Percentiles rank a stretch among this genome's conserved stretches.
Evolutionary conservation across 37 sponge, comb jelly and placozoan genomes (phyloP).

Genomic region (Crambe crambe): DNA sequence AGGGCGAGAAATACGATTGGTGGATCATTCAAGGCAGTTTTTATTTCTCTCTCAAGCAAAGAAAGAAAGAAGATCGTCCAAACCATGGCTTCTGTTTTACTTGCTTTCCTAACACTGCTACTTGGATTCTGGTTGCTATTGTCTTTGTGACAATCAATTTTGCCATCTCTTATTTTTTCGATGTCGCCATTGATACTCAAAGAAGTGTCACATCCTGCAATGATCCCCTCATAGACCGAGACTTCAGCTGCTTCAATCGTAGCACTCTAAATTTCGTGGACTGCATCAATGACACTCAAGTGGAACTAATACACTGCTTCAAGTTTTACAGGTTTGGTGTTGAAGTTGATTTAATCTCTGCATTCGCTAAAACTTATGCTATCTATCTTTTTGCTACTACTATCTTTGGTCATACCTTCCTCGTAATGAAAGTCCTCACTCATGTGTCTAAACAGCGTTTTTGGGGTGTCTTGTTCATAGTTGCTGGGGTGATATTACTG

Average conservation of each 20-base stretch:
- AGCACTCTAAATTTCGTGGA: slow-evolving; percentile 23
- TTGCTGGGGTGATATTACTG: not conserved
- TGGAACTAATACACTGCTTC: slow-evolving; percentile 44
- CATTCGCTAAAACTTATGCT: slow-evolving; percentile 42
- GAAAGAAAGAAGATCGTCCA: not conserved
- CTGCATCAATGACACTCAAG: slow-evolving; percentile 13
- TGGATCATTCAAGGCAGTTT: slow-evolving; percentile 58
- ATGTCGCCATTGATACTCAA: slow-evolving; percentile 28
- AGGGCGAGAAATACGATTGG: slow-evolving; percentile 35
- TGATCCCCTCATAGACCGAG: not conserved
- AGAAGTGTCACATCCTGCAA: not conserved
- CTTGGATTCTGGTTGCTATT: slow-evolving; percentile 30
- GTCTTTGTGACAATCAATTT: slow-evolving; percentile 4
- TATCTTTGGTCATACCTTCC: slow-evolving; percentile 26
- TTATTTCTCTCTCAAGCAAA: slow-evolving; percentile 30
- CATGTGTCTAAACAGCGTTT: slow-evolving; percentile 22
- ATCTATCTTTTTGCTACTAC: slow-evolving; percentile 43
- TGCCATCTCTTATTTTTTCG: slow-evolving; percentile 36
- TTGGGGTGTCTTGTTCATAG: slow-evolving; percentile 43
- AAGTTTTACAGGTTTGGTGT: slow-evolving; percentile 49
- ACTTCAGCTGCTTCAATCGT: slow-evolving; percentile 38
- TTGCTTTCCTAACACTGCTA: slow-evolving; percentile 5
- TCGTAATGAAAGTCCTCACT: slow-evolving; percentile 33
- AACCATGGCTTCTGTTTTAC: not conserved
- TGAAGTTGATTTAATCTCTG: slow-evolving; percentile 40